Percentiles rank a stretch among this genome's conserved stretches.
These are phyloP conservation scores for Vulpes lagopus DNA, from an alignment of 2,113 vertebrate species.

Conservation along the genomic window DNA sequence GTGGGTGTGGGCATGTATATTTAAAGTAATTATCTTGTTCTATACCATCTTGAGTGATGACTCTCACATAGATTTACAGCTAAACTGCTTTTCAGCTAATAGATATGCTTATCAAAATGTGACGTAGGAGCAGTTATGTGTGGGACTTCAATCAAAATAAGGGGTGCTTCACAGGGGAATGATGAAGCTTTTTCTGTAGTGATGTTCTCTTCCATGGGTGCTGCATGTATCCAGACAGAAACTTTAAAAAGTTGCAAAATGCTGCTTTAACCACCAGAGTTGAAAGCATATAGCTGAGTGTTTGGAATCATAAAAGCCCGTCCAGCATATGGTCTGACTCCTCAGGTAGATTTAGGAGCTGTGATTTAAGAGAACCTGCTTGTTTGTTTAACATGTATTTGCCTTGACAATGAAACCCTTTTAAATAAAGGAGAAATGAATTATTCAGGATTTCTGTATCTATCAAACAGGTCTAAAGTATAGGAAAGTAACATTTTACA, in stretches of 20 bases:
- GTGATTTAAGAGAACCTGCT: not conserved
- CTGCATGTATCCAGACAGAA: not conserved
- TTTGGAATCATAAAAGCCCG: not conserved
- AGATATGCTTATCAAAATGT: not conserved
- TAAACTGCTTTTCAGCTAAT: not conserved
- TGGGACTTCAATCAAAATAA: not conserved
- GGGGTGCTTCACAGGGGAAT: not conserved
- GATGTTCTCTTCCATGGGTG: no score
- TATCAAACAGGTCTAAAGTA: not conserved
- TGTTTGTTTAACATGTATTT: not conserved
- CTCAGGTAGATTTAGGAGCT: not conserved
- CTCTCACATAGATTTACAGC: not conserved
- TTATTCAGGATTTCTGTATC: not conserved
- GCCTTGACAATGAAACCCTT: not conserved
- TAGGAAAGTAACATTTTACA: not conserved
- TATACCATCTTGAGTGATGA: not conserved
- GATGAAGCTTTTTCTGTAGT: not conserved
- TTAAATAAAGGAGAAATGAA: not conserved
- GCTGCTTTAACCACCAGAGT: not conserved
- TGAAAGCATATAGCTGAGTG: not conserved
- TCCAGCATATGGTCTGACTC: not conserved
- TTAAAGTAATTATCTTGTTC: not conserved
- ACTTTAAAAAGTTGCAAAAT: not conserved
- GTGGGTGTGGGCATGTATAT: not conserved
- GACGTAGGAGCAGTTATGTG: not conserved